phyloP scores from a whole-genome alignment of 2,797 vertebrate genomes.

The Brachymystax lenok region DNA sequence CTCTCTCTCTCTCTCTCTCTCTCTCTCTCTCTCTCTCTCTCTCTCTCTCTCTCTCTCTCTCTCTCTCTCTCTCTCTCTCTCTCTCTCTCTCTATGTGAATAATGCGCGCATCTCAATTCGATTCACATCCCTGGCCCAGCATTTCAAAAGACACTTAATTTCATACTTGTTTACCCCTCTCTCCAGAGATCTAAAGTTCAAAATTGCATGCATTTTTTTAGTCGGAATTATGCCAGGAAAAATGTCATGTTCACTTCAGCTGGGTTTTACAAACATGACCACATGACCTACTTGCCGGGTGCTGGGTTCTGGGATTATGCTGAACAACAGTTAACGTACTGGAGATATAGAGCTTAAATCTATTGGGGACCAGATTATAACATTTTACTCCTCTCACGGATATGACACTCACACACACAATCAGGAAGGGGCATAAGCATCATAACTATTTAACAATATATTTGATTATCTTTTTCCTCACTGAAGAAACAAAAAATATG shows the following conservation, averaged over 20 bases:
- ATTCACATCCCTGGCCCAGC: constrained; percentile 52
- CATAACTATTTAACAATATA: constrained; percentile 44
- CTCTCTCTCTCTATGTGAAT: constrained; percentile 34
- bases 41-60: background rate
- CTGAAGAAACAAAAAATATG: constrained; percentile 39
- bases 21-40: background rate
- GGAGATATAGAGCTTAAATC: constrained; percentile 69
- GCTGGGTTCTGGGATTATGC: constrained; percentile 71
- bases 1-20: background rate
- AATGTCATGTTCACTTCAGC: constrained; percentile 56
- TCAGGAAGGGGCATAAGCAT: constrained; percentile 23
- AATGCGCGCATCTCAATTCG: constrained; percentile 55
- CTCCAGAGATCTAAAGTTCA: constrained; percentile 70
- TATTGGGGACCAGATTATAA: constrained; percentile 76
- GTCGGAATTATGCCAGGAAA: constrained; percentile 72
- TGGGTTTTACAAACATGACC: constrained; percentile 79
- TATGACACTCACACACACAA: constrained; percentile 66
- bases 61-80: constrained; percentile 11
- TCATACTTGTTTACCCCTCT: constrained; percentile 75
- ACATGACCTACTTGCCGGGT: constrained; percentile 59
- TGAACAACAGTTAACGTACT: constrained; percentile 74
- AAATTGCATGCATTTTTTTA: constrained; percentile 76
- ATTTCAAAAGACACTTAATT: constrained; percentile 68
- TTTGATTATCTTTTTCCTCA: constrained; percentile 55
- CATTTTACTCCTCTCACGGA: constrained; percentile 62